Conservation (phyloP, 2,888 invertebrate species). For the Plagodis dolabraria region DNA sequence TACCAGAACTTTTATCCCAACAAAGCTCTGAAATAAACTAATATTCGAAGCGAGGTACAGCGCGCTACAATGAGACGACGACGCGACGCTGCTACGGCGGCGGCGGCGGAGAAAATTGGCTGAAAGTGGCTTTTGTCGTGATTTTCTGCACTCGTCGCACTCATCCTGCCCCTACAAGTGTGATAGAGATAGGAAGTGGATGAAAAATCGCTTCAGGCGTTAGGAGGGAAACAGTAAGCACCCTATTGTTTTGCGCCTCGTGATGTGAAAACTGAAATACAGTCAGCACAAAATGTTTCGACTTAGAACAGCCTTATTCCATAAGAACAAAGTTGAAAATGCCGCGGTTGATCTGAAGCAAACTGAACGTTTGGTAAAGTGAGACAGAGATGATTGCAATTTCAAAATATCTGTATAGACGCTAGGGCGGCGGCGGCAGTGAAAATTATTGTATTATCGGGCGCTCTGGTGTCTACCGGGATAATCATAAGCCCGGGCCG, state of each 20-base stretch:
- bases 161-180: slow-evolving; percentile 36
- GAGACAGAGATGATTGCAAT: slow-evolving; percentile 37
- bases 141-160: slow-evolving; percentile 55
- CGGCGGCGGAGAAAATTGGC: slow-evolving; percentile 78
- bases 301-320: slow-evolving; percentile 16
- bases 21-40: slow-evolving; percentile 50
- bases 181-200: slow-evolving; percentile 54
- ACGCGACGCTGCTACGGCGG: slow-evolving; percentile 53
- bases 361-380: slow-evolving; percentile 23
- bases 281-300: slow-evolving; percentile 25
- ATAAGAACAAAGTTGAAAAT: slow-evolving; percentile 31
- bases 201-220: slow-evolving; percentile 77
- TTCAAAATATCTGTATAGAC: slow-evolving; percentile 24
- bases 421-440: slow-evolving; percentile 6
- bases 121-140: slow-evolving; percentile 73
- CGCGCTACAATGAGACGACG: slow-evolving; percentile 60
- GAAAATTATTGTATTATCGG: slow-evolving; percentile 21
- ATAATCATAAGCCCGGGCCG: slow-evolving; percentile 5
- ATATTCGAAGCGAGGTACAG: slow-evolving; percentile 50
- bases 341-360: slow-evolving; percentile 2
- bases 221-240: slow-evolving; percentile 76
- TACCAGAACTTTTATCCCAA: neutral
- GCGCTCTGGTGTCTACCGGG: slow-evolving; percentile 14
- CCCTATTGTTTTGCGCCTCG: slow-evolving; percentile 81
- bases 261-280: slow-evolving; percentile 66